phyloP scores from a whole-genome alignment of 2,797 vertebrate genomes.

The Anniella stebbinsi region DNA sequence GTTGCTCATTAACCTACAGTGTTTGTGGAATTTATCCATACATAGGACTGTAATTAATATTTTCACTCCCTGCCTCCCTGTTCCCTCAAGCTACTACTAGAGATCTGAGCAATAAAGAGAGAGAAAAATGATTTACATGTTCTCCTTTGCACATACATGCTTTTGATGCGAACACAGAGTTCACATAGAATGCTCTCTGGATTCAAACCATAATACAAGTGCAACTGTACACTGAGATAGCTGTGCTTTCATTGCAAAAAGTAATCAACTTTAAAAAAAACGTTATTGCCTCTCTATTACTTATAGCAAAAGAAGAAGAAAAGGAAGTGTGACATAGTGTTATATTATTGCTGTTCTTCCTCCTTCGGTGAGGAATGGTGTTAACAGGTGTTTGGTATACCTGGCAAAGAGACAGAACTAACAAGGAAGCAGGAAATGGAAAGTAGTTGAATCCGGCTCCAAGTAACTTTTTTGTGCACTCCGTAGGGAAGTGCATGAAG shows the following conservation, averaged over 20 bases:
- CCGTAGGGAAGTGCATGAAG: not conserved
- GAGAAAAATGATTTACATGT: not conserved
- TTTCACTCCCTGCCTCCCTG: conserved; percentile 44
- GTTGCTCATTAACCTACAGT: conserved; percentile 73
- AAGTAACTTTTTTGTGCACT: conserved; percentile 9
- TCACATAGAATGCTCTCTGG: not conserved
- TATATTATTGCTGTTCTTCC: not conserved
- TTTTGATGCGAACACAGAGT: not conserved
- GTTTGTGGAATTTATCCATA: conserved; percentile 74
- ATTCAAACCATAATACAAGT: not conserved
- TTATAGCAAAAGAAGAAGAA: not conserved
- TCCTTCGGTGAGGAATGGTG: not conserved
- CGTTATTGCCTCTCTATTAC: not conserved
- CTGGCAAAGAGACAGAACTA: conserved; percentile 27
- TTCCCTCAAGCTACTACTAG: conserved; percentile 61
- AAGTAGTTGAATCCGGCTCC: conserved; percentile 42
- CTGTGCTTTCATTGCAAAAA: conserved; percentile 8
- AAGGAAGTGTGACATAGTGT: not conserved
- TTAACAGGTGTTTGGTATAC: conserved; percentile 42
- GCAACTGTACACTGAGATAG: not conserved
- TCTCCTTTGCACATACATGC: not conserved
- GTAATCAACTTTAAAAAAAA: conserved; percentile 5
- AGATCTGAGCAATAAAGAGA: conserved; percentile 58
- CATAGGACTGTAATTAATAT: conserved; percentile 76
- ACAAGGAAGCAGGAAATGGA: conserved; percentile 41